Evolutionary conservation across 92 coral and sea anemone genomes (phyloP).

Genomic region (Actinostola sp.): DNA sequence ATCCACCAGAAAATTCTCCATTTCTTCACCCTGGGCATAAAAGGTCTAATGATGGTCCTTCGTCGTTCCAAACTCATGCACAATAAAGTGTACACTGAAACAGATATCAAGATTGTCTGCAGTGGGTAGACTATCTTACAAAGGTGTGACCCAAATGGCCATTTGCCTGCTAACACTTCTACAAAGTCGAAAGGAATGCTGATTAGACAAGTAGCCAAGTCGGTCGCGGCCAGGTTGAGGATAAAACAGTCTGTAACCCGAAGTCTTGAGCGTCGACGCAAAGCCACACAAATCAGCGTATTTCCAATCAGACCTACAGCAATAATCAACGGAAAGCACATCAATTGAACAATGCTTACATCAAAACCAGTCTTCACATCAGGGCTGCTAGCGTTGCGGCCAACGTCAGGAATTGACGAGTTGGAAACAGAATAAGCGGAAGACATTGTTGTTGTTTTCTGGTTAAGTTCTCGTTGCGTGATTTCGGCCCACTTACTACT

Average conservation of each 20-base stretch:
- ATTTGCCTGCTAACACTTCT: conserved; percentile 52
- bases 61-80: conserved; percentile 87
- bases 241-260: conserved; percentile 78
- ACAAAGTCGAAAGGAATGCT: conserved; percentile 84
- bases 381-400: too few relatives aligned
- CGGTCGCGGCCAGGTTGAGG: conserved; percentile 73
- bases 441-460: too few relatives aligned
- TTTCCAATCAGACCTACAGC: conserved; percentile 79
- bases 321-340: conserved; percentile 75
- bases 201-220: conserved; percentile 55
- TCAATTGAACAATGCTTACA: conserved; percentile 53
- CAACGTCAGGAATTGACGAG: too few relatives aligned
- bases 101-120: conserved; percentile 57
- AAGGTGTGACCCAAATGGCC: conserved; percentile 70
- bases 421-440: too few relatives aligned
- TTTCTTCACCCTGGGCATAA: conserved; percentile 70
- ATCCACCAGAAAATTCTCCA: conserved; percentile 51
- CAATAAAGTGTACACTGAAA: conserved; percentile 75
- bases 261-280: conserved; percentile 68
- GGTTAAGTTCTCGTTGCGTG: too few relatives aligned
- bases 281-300: conserved; percentile 69
- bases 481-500: too few relatives aligned
- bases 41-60: conserved; percentile 73
- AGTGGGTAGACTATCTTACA: conserved; percentile 54
- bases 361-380: not conserved